Evolutionary conservation across 64 coral and sea anemone species (phyloP).

Genomic region (Exaiptasia diaphana): DNA sequence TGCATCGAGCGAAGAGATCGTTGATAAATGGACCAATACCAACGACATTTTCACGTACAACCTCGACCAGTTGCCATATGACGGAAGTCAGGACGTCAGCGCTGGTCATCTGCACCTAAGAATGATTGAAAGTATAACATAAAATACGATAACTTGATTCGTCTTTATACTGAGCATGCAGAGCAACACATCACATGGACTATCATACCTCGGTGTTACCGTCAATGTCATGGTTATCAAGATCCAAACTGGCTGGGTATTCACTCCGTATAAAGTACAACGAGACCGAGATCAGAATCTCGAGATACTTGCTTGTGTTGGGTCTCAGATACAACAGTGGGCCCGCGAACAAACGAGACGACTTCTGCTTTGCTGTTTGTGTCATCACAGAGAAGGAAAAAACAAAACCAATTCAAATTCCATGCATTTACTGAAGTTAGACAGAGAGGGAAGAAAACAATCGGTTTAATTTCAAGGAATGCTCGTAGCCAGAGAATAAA

Average conservation of each 20-base stretch:
- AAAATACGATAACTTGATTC: neutral
- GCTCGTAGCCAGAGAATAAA: neutral
- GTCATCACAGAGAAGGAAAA: neutral
- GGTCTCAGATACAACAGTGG: slow-evolving; percentile 82
- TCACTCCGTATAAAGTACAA: slow-evolving; percentile 97
- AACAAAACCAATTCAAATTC: no score
- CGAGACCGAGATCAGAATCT: slow-evolving; percentile 80
- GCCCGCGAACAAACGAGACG: slow-evolving; percentile 63
- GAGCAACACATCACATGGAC: no score
- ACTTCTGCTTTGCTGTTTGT: neutral
- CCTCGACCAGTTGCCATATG: slow-evolving; percentile 84
- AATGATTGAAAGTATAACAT: neutral
- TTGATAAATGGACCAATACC: slow-evolving; percentile 86
- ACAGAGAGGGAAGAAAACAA: neutral
- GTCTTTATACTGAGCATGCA: no score
- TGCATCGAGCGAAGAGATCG: slow-evolving; percentile 91
- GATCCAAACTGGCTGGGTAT: slow-evolving; percentile 44
- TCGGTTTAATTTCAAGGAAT: no score
- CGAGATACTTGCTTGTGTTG: slow-evolving; percentile 95
- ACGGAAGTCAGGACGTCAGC: slow-evolving; percentile 56
- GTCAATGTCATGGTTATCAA: slow-evolving; percentile 49
- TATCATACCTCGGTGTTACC: slow-evolving; percentile 75
- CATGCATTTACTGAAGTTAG: neutral
- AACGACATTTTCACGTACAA: slow-evolving; percentile 74
- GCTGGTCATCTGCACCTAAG: slow-evolving; percentile 70